These are phyloP conservation scores for Neogobius melanostomus DNA, from an alignment of 2,113 vertebrate species.

Conservation along the genomic window DNA sequence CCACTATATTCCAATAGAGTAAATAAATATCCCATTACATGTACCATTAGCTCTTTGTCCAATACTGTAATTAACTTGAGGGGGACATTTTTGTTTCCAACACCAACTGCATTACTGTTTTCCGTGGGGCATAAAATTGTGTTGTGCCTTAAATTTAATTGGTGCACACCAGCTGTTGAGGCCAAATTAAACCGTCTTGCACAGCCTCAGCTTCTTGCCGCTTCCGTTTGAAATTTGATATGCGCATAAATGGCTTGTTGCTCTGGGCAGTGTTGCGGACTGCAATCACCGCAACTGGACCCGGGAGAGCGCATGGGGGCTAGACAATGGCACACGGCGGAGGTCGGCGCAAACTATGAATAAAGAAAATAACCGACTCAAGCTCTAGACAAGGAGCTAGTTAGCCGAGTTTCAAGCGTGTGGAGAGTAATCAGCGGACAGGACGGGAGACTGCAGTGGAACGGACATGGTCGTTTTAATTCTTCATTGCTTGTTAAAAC, in stretches of 20 bases:
- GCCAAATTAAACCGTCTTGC: not conserved
- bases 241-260: not conserved
- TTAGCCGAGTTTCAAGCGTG: not conserved
- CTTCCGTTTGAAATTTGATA: not conserved
- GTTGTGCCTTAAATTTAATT: slow-evolving; percentile 9
- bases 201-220: not conserved
- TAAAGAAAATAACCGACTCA: not conserved
- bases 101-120: slow-evolving; percentile 8
- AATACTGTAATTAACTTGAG: not conserved
- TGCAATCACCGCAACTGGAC: not conserved
- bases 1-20: not conserved
- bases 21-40: slow-evolving; percentile 5
- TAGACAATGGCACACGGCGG: slow-evolving; percentile 3
- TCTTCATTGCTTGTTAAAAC: slow-evolving; percentile 6
- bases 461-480: not conserved
- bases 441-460: not conserved
- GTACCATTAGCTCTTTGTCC: slow-evolving; percentile 6
- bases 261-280: not conserved
- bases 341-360: not conserved
- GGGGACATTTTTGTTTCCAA: not conserved
- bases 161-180: not conserved
- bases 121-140: slow-evolving; percentile 9
- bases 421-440: not conserved
- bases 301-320: not conserved
- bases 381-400: not conserved